Conservation (phyloP, 2,888 invertebrate species). For the Pogonocherus hispidulus region DNA sequence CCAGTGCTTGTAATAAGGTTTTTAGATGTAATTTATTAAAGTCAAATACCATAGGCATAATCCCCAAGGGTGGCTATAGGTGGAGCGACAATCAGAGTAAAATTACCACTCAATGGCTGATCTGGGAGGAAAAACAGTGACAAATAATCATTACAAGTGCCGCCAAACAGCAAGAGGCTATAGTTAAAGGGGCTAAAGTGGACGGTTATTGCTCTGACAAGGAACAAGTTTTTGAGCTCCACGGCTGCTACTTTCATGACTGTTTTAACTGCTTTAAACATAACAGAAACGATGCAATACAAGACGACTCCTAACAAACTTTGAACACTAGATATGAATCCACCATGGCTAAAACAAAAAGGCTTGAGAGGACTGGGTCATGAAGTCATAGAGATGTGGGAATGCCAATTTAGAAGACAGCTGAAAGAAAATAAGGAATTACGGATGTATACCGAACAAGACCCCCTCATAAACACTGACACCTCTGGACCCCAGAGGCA, state of each 20-base stretch:
- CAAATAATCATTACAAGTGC: conserved; percentile 35
- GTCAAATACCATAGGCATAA: not conserved
- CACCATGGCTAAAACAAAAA: conserved; percentile 33
- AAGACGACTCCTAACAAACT: conserved; percentile 24
- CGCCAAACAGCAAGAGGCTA: conserved; percentile 40
- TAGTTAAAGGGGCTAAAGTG: conserved; percentile 36
- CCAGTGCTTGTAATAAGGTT: not conserved
- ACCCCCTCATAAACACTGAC: conserved; percentile 29
- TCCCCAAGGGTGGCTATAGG: not conserved
- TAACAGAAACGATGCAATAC: conserved; percentile 15
- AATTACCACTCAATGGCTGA: not conserved
- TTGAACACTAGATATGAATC: conserved; percentile 32
- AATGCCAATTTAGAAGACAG: conserved; percentile 39
- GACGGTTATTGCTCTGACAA: conserved; percentile 38
- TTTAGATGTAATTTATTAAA: not conserved
- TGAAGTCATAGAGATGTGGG: conserved; percentile 43
- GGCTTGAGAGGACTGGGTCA: no score
- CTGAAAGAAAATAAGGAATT: conserved; percentile 22
- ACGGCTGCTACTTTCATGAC: conserved; percentile 45
- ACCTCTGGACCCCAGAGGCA: conserved; percentile 43
- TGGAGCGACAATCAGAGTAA: not conserved
- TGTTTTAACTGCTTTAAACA: conserved; percentile 32
- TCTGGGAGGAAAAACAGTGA: not conserved
- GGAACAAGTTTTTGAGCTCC: conserved; percentile 43
- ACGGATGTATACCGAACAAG: conserved; percentile 19